Base-by-base conservation (phyloP, 2,888 invertebrate genomes). In the Notocelia uddmanniana region DNA sequence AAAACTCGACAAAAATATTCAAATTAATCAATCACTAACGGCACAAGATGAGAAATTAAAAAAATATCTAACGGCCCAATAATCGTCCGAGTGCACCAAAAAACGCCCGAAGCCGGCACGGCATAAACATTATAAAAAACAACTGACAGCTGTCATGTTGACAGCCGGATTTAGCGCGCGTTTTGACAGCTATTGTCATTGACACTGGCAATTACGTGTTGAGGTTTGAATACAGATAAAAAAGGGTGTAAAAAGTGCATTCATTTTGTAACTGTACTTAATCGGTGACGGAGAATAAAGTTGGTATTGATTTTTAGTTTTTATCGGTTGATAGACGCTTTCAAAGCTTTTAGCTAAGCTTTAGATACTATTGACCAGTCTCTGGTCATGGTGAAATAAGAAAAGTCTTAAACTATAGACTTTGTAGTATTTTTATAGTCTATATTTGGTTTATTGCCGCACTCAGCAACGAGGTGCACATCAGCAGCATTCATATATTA, bases 61-160 rank as follows among this genome's bases (percentile, higher is more conserved):
- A 63, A 69, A n/a, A 26, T 19, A 55, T 15, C 41, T 73, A 73
- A 74, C 71, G 68, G 71, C 60, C 18, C 13, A 23, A 64, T 66
- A 72, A 68, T 62, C 62, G 69, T 52, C 66, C 50, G 63, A 57
- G 68, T 45, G 55, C 75, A 72, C 72, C 45, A 69, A 75, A 79
- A 78, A 80, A 79, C 69, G 76, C 76, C 76, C 21, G 11, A 23
- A 6, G 21, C 13, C 21, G 31, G 37, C 52, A 3, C 34, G 18
- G 64, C 34, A 34, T 64, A 37, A 64, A 54, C 64, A 64, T 64
- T 19, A 41, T 55, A 67, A 67, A 41, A 67, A 67, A 57, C 3
- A 67, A 67, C 63, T 66, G 86, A 86, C 87, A 87, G 83, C 85
- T 88, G 90, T 89, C 89, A 89, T 69, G 79, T 81, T 85, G 87